Conservation (phyloP, 2,113 vertebrate genomes). For the Muntiacus reevesi region DNA sequence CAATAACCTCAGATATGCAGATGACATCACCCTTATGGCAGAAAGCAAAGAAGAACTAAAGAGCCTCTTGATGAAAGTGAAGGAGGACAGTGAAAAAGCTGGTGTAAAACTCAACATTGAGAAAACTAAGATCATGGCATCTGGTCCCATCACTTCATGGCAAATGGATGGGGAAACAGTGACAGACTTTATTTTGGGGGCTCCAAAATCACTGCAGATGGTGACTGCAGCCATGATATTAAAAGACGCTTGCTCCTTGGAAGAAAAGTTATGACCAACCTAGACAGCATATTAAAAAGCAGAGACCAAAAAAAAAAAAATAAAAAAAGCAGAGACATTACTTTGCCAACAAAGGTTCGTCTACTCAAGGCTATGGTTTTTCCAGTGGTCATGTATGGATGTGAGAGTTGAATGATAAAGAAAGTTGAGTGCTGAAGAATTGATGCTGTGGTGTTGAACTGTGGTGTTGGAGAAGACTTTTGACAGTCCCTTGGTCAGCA, state of each 20-base stretch:
- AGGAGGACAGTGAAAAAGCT: not conserved
- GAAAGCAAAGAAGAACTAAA: not conserved
- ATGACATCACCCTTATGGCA: not conserved
- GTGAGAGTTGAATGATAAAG: not conserved
- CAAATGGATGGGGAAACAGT: not conserved
- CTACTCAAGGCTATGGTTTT: not conserved
- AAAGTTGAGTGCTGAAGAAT: not conserved
- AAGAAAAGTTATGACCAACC: not conserved
- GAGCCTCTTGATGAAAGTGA: not conserved
- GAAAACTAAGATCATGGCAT: not conserved
- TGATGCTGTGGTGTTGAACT: not conserved
- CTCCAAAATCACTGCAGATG: not conserved
- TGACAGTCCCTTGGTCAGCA: not conserved
- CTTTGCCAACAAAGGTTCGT: not conserved
- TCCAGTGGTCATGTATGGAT: not conserved
- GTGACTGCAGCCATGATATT: not conserved
- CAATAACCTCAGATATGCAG: not conserved
- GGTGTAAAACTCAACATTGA: not conserved
- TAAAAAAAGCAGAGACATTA: not conserved
- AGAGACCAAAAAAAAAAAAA: not conserved
- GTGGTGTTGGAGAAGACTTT: not conserved
- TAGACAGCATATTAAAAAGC: not conserved
- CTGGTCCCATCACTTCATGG: not conserved
- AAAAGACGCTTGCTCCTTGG: not conserved
- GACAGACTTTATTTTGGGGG: not conserved